Conservation (phyloP, 2,888 invertebrate genomes). For the Himalopsyche anomala region DNA sequence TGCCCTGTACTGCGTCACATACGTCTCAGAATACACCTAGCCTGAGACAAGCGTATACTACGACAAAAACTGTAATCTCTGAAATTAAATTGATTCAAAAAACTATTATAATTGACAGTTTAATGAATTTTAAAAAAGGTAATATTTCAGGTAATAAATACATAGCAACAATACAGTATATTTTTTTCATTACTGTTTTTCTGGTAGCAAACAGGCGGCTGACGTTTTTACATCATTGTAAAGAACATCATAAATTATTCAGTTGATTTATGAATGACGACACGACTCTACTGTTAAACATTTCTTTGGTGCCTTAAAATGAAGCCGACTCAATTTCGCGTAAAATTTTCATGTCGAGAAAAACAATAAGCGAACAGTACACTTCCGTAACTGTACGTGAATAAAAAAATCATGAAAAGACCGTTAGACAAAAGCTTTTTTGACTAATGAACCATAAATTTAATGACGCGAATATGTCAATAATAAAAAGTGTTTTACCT, state of each 20-base stretch:
- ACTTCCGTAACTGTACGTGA: slow-evolving; percentile 4
- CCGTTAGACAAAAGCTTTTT: slow-evolving; percentile 19
- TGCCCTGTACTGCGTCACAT: too few relatives aligned
- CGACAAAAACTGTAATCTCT: too few relatives aligned
- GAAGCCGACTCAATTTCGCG: slow-evolving; percentile 20
- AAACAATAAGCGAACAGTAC: slow-evolving; percentile 22
- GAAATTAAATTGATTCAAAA: too few relatives aligned
- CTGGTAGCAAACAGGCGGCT: neutral
- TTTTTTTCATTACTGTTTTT: too few relatives aligned
- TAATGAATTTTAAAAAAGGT: too few relatives aligned
- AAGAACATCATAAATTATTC: neutral
- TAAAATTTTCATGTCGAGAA: slow-evolving; percentile 24
- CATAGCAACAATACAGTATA: neutral
- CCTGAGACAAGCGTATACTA: too few relatives aligned
- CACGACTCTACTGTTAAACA: neutral
- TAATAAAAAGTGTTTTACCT: slow-evolving; percentile 35
- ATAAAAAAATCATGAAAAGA: slow-evolving; percentile 10
- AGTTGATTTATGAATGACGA: slow-evolving; percentile 4
- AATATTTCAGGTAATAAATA: too few relatives aligned
- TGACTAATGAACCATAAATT: slow-evolving; percentile 56
- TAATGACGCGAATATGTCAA: slow-evolving; percentile 55
- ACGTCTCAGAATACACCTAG: too few relatives aligned
- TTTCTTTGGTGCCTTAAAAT: neutral
- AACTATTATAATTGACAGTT: too few relatives aligned
- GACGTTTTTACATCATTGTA: neutral